These are phyloP conservation scores for Helicoverpa assulta DNA, from an alignment of 2,888 invertebrate genomes.

Conservation along the genomic window DNA sequence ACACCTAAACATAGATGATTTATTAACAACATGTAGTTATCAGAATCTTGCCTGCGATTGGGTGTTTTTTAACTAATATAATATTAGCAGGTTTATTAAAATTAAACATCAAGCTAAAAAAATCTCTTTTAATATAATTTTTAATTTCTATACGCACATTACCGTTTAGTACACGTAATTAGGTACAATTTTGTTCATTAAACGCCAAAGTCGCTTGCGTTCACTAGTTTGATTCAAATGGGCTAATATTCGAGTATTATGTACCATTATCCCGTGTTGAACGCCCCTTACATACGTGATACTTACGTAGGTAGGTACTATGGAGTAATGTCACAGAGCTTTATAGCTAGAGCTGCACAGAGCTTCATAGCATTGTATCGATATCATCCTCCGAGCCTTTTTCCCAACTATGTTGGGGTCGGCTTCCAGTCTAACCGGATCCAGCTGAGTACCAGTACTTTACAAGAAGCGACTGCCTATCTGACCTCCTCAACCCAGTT, in stretches of 20 bases:
- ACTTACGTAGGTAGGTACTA: constrained; percentile 25
- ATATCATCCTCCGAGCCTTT: background rate
- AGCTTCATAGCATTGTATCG: background rate
- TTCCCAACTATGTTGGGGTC: no score
- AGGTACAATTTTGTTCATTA: constrained; percentile 23
- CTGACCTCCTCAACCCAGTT: no score
- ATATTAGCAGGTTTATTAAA: background rate
- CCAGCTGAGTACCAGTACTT: no score
- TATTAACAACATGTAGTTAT: background rate
- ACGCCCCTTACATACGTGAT: constrained; percentile 35
- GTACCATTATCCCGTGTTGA: constrained; percentile 52
- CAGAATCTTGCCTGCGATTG: no score
- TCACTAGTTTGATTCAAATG: constrained; percentile 37
- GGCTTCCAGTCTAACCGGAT: no score
- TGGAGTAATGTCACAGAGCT: constrained; percentile 43
- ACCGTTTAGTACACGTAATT: background rate
- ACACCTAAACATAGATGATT: no score
- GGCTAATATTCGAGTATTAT: constrained; percentile 39
- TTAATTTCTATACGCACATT: background rate
- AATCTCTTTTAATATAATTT: background rate
- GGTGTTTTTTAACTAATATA: background rate
- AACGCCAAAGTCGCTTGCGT: constrained; percentile 26
- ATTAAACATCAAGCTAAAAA: background rate
- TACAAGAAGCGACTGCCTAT: no score
- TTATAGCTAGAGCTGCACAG: constrained; percentile 29